Evolutionary conservation across 1,140 invertebrate species (phyloP).

Genomic region (Mya arenaria): DNA sequence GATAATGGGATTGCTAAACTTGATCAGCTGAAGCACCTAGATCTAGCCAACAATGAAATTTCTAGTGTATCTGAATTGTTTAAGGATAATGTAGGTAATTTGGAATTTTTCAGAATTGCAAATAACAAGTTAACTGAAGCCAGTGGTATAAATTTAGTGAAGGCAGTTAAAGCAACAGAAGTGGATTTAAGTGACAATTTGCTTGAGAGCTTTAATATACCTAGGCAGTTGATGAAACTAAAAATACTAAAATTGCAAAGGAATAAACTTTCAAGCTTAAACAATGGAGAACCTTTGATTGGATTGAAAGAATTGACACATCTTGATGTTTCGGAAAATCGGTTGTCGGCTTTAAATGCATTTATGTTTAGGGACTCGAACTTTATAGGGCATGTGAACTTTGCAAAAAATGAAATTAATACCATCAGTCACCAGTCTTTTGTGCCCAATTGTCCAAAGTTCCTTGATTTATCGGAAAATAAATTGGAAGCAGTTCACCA

Average conservation of each 20-base stretch:
- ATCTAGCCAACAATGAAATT: constrained; percentile 39
- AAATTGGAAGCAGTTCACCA: constrained; percentile 6
- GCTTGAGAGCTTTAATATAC: constrained; percentile 29
- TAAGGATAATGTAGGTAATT: constrained; percentile 39
- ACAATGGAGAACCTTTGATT: constrained; percentile 21
- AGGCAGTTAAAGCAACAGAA: constrained; percentile 7
- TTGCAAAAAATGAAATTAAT: constrained; percentile 32
- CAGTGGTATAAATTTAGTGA: constrained; percentile 22
- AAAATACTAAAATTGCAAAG: not conserved
- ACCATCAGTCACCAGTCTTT: constrained; percentile 30
- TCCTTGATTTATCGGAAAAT: constrained; percentile 42
- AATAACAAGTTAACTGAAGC: constrained; percentile 21
- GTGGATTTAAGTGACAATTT: constrained; percentile 40
- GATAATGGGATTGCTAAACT: constrained; percentile 23
- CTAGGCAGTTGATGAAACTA: constrained; percentile 3
- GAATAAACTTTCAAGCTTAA: constrained; percentile 18
- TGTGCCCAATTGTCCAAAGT: constrained; percentile 36
- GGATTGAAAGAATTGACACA: constrained; percentile 10
- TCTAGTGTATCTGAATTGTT: constrained; percentile 8
- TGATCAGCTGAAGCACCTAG: constrained; percentile 8
- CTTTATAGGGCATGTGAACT: constrained; percentile 10
- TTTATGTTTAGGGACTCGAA: constrained; percentile 46
- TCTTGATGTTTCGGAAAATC: constrained; percentile 21
- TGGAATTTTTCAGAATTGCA: constrained; percentile 12
- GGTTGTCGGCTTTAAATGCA: constrained; percentile 19